A percentile compares a stretch with the other conserved stretches of the same genome.
phyloP scores from a whole-genome alignment of 1,140 invertebrate species.

The Dendrolimus punctatus region DNA sequence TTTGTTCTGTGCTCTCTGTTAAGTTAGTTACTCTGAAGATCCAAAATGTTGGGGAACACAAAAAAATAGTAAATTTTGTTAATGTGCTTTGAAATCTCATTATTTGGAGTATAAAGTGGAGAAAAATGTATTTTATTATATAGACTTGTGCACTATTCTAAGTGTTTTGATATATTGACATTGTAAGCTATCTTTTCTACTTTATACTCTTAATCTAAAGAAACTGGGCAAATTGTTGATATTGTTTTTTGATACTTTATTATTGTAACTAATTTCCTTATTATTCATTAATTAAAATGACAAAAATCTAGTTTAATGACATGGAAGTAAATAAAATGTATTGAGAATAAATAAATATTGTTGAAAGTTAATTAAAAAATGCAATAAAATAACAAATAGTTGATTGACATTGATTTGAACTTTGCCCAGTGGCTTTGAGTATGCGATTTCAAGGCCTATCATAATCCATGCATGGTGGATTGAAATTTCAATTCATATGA shows the following conservation, averaged over 20 bases:
- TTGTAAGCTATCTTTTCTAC: no score
- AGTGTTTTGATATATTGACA: background rate
- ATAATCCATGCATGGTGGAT: conserved; percentile 2
- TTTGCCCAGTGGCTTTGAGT: background rate
- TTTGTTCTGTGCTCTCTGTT: conserved; percentile 16
- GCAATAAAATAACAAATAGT: no score
- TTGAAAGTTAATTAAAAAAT: no score
- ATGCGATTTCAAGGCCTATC: background rate
- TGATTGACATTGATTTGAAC: conserved; percentile 8
- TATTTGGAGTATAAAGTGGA: conserved; percentile 19
- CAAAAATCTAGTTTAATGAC: conserved; percentile 10
- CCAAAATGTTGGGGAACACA: conserved; percentile 30
- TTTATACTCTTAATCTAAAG: no score
- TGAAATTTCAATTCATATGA: conserved; percentile 54
- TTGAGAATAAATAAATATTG: conserved; percentile 11
- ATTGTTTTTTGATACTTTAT: no score
- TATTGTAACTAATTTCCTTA: no score
- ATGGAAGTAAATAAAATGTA: conserved; percentile 7
- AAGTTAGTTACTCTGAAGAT: conserved; percentile 5
- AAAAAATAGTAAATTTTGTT: conserved; percentile 61
- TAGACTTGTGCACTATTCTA: conserved; percentile 1
- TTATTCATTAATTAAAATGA: no score
- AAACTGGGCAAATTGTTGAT: no score
- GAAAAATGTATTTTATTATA: background rate
- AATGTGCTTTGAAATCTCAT: conserved; percentile 32